phyloP scores from a whole-genome alignment of 2,113 vertebrate genomes.

The Bettongia penicillata region DNA sequence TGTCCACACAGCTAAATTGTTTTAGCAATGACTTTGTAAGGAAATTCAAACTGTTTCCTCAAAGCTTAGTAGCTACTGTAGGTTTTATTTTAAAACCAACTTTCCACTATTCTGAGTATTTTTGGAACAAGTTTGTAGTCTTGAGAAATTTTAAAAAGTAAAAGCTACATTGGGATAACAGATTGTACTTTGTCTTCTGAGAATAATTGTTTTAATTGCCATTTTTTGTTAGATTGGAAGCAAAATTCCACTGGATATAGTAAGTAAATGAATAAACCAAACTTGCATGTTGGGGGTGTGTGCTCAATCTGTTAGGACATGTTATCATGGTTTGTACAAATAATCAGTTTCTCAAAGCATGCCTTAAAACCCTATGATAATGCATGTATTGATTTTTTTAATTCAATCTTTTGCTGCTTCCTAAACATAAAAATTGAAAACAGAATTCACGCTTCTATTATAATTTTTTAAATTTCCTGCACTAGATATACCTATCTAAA shows the following conservation, averaged over 20 bases:
- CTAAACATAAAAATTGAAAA: constrained; percentile 43
- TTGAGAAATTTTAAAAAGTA: neutral
- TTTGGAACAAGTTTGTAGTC: constrained; percentile 1
- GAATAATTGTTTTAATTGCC: constrained; percentile 65
- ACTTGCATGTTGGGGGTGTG: constrained; percentile 60
- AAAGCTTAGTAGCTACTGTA: neutral
- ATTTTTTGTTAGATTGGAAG: constrained; percentile 79
- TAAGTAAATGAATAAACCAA: constrained; percentile 71
- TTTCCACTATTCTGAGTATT: constrained; percentile 15
- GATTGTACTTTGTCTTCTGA: constrained; percentile 10
- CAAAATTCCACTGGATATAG: constrained; percentile 78
- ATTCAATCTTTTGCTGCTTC: constrained; percentile 50
- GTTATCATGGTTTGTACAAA: constrained; percentile 46
- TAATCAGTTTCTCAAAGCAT: constrained; percentile 61
- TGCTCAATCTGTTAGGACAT: constrained; percentile 32
- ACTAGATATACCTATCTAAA: neutral
- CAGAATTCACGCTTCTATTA: constrained; percentile 59
- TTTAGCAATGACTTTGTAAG: neutral
- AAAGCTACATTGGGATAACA: constrained; percentile 22
- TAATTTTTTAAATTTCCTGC: constrained; percentile 54
- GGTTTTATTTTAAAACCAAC: neutral
- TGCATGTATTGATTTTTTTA: constrained; percentile 67
- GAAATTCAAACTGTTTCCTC: constrained; percentile 13
- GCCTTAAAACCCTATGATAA: constrained; percentile 15
- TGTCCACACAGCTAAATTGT: constrained; percentile 1